phyloP scores from a whole-genome alignment of 2,888 invertebrate genomes.

The Parnassius smintheus region DNA sequence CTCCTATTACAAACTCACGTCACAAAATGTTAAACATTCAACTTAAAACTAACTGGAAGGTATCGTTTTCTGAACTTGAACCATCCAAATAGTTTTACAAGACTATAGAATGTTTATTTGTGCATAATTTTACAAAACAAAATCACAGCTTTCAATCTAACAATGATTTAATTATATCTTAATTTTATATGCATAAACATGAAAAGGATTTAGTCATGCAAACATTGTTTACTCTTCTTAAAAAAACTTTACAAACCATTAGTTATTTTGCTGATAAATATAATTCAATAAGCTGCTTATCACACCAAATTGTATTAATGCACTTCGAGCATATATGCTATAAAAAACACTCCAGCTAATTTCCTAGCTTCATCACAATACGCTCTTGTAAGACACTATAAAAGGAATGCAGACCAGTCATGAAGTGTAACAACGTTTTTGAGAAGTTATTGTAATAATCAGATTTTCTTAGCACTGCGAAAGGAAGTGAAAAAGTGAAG shows the following conservation, averaged over 20 bases:
- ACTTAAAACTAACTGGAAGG: conserved; percentile 55
- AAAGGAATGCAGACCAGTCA: conserved; percentile 32
- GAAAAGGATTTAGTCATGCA: too few relatives aligned
- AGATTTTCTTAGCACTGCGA: conserved; percentile 4
- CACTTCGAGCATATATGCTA: conserved; percentile 37
- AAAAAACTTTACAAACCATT: too few relatives aligned
- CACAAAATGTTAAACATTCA: conserved; percentile 35
- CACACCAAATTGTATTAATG: conserved; percentile 21
- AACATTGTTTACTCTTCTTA: too few relatives aligned
- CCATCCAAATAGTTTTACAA: not conserved
- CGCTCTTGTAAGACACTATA: not conserved
- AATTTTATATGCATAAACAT: conserved; percentile 3
- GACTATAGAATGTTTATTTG: not conserved
- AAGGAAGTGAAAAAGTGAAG: too few relatives aligned
- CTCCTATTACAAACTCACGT: conserved; percentile 68
- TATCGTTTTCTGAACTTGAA: conserved; percentile 46
- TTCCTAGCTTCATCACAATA: conserved; percentile 42
- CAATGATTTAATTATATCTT: too few relatives aligned
- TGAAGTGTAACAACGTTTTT: conserved; percentile 36
- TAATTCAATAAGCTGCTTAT: too few relatives aligned
- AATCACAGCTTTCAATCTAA: not conserved
- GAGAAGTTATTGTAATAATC: conserved; percentile 41
- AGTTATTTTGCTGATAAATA: too few relatives aligned
- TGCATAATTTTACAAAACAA: not conserved
- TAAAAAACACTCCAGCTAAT: conserved; percentile 70